Percentiles rank a stretch among this genome's conserved stretches.
phyloP scores from a whole-genome alignment of 2,888 invertebrate genomes.

The Cataglyphis cursor region DNA sequence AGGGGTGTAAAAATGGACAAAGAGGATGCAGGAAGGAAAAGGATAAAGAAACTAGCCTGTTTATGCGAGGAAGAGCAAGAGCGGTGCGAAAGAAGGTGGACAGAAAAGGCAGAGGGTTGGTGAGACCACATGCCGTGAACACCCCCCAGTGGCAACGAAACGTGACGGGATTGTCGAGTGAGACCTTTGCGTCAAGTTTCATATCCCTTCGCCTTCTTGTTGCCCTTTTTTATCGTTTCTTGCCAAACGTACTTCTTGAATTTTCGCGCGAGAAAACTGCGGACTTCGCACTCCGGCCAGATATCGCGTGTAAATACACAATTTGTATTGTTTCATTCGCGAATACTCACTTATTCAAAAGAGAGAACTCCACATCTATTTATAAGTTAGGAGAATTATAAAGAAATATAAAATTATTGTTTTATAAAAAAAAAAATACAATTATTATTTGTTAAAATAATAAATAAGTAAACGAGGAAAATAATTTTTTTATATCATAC shows the following conservation, averaged over 20 bases:
- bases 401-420: not conserved
- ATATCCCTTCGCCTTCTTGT: slow-evolving; percentile 37
- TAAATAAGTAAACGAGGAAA: not conserved
- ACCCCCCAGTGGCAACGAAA: slow-evolving; percentile 78
- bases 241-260: slow-evolving; percentile 37
- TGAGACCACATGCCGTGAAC: slow-evolving; percentile 83
- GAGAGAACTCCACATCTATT: not conserved
- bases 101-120: slow-evolving; percentile 71
- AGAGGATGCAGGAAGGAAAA: slow-evolving; percentile 34
- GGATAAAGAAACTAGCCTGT: slow-evolving; percentile 12
- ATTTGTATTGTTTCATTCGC: not conserved
- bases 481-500: not conserved
- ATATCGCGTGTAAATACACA: slow-evolving; percentile 23
- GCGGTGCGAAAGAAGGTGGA: slow-evolving; percentile 63
- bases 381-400: not conserved
- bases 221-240: slow-evolving; percentile 9
- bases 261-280: slow-evolving; percentile 12
- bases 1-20: slow-evolving; percentile 56
- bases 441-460: not conserved
- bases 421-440: not conserved
- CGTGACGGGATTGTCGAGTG: slow-evolving; percentile 79
- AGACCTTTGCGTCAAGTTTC: slow-evolving; percentile 48
- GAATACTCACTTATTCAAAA: not conserved
- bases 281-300: slow-evolving; percentile 25
- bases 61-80: slow-evolving; percentile 18